Evolutionary conservation across 2,797 vertebrate species (phyloP).

Genomic region (Tenualosa thibaudeaui): DNA sequence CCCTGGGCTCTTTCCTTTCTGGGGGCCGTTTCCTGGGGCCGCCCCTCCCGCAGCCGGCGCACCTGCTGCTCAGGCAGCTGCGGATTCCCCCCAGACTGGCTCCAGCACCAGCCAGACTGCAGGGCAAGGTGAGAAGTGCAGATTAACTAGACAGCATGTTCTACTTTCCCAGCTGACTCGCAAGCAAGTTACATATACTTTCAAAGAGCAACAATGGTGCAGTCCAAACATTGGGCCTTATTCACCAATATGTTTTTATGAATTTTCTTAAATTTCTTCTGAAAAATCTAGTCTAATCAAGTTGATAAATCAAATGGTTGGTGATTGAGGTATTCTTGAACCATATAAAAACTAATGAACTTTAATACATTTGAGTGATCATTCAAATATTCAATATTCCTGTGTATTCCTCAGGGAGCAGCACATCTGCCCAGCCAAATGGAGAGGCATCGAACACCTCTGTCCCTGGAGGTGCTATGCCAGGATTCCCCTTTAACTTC

Average conservation of each 20-base stretch:
- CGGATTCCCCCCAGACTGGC: constrained; percentile 59
- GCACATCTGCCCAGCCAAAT: constrained; percentile 61
- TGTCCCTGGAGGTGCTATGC: constrained; percentile 65
- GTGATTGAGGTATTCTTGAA: neutral
- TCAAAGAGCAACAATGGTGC: neutral
- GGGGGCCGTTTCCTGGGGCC: constrained; percentile 89
- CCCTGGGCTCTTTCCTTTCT: constrained; percentile 91
- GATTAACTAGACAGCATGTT: neutral
- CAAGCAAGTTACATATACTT: neutral
- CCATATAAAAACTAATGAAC: neutral
- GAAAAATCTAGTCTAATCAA: too few relatives aligned
- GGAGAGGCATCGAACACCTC: constrained; percentile 59
- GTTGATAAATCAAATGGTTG: too few relatives aligned
- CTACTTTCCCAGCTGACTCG: neutral
- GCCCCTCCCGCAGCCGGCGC: constrained; percentile 62
- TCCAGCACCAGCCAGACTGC: constrained; percentile 56
- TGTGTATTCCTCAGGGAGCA: neutral
- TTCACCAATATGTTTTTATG: too few relatives aligned
- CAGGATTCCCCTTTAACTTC: constrained; percentile 84
- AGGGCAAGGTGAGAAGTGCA: constrained; percentile 63
- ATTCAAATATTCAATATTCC: neutral
- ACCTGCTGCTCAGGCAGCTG: constrained; percentile 56
- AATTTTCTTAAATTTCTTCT: too few relatives aligned
- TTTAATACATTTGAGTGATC: neutral
- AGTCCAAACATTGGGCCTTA: neutral